Evolutionary conservation across 2,113 vertebrate genomes (phyloP).

Genomic region (Arenaria interpres): DNA sequence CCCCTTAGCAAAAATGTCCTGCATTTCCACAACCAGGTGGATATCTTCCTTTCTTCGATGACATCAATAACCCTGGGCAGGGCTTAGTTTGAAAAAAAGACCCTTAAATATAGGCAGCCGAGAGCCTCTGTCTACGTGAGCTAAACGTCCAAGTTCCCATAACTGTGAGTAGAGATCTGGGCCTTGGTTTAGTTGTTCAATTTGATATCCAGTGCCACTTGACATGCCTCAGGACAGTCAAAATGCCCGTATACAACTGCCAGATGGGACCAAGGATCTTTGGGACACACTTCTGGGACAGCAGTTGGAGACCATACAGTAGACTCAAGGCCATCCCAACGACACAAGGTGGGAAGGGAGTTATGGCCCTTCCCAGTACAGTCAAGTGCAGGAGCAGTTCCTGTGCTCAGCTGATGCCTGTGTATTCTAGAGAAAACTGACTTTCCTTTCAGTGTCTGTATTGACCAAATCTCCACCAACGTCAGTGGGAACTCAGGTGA

Average conservation of each 20-base stretch:
- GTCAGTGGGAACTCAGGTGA: not conserved
- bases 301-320: not conserved
- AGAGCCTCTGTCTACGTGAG: not conserved
- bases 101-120: not conserved
- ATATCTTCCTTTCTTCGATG: not conserved
- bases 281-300: not conserved
- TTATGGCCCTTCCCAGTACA: not conserved
- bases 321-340: not conserved
- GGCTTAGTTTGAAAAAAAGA: not conserved
- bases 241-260: not conserved
- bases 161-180: not conserved
- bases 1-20: not conserved
- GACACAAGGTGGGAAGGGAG: not conserved
- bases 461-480: not conserved
- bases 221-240: not conserved
- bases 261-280: not conserved
- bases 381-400: not conserved
- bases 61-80: not conserved
- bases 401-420: not conserved
- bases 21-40: not conserved
- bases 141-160: not conserved
- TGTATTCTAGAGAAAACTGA: not conserved
- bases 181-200: not conserved
- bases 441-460: not conserved
- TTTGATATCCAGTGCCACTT: not conserved